A percentile compares a stretch with the other conserved stretches of the same genome.
Evolutionary conservation across 1,140 invertebrate species (phyloP).

Genomic region (Cydia pomonella): DNA sequence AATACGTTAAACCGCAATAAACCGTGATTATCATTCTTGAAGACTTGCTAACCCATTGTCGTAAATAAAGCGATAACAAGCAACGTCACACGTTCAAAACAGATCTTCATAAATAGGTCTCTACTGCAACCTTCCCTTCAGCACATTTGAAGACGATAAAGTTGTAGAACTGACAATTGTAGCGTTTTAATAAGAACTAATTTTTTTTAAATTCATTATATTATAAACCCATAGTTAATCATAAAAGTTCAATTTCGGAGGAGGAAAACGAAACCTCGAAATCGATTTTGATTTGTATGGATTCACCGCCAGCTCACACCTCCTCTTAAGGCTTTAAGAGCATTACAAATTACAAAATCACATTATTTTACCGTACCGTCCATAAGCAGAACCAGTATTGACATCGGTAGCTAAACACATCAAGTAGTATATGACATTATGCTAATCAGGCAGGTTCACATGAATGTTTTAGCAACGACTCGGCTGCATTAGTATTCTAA

Average conservation of each 20-base stretch:
- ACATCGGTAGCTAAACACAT: slow-evolving; percentile 65
- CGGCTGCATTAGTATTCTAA: slow-evolving; percentile 60
- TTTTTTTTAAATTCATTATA: too few relatives aligned
- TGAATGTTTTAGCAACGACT: slow-evolving; percentile 60
- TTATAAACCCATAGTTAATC: too few relatives aligned
- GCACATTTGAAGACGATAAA: too few relatives aligned
- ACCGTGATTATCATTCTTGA: neutral
- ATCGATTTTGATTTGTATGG: neutral
- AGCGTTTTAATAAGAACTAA: too few relatives aligned
- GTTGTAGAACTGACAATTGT: too few relatives aligned
- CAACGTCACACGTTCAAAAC: neutral
- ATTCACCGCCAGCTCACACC: neutral
- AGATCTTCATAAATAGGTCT: neutral
- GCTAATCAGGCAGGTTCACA: slow-evolving; percentile 63
- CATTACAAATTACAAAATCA: neutral
- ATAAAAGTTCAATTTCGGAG: too few relatives aligned
- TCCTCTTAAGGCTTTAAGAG: neutral
- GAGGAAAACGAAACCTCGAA: neutral
- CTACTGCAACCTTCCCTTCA: too few relatives aligned
- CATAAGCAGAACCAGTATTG: slow-evolving; percentile 42
- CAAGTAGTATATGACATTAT: slow-evolving; percentile 68
- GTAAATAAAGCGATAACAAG: neutral
- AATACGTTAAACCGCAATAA: neutral
- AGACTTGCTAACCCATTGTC: neutral
- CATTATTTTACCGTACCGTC: slow-evolving; percentile 16